Evolutionary conservation across 1,140 invertebrate genomes (phyloP), one percentile per base, ranked within the genome.

Genomic region (Pectinophora gossypiella): DNA sequence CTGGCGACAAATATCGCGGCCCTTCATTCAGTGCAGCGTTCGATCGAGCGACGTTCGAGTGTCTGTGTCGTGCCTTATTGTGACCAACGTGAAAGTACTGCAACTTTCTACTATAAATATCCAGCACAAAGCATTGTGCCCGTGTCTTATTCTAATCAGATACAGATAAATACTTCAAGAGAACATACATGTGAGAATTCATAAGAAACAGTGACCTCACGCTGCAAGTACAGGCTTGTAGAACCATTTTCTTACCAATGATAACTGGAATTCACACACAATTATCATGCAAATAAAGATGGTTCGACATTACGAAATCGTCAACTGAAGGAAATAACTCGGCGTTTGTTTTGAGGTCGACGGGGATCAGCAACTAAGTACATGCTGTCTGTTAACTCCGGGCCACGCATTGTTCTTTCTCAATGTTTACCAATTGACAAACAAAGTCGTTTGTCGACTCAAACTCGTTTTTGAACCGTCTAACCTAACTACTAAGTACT

Each of bases 21-120:
- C 40, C 51, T 63, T 52, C 43, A 47, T 59, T 46, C 52, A 32
- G 27, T 32, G 27, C 27, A 32, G 27, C n/a, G 27, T 32, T 32
- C 27, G 27, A 32, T 9, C 9, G 27, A 9, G 27, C 27, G 9
- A 9, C 27, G 27, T n/a, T n/a, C 27, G 27, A 12, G 23, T 49
- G 19, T 47, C 45, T 21, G 48, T 61, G 51, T 40, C 49, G 46
- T 46, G 57, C 50, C 49, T 51, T 53, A 54, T 72, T 70, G 65
- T 69, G 60, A 61, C 51, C 64, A 61, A 58, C 46, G 68, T 67
- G 72, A 77, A 77, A 77, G 74, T 72, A 56, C 56, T 51, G 52
- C 54, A 53, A 69, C 69, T 73, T 77, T 75, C 67, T 74, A 74
- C 52, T 53, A 55, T 56, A 70, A 62, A 58, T 51, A 15, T 49